phyloP scores from a whole-genome alignment of 2,113 vertebrate species.

The Ochotona princeps region DNA sequence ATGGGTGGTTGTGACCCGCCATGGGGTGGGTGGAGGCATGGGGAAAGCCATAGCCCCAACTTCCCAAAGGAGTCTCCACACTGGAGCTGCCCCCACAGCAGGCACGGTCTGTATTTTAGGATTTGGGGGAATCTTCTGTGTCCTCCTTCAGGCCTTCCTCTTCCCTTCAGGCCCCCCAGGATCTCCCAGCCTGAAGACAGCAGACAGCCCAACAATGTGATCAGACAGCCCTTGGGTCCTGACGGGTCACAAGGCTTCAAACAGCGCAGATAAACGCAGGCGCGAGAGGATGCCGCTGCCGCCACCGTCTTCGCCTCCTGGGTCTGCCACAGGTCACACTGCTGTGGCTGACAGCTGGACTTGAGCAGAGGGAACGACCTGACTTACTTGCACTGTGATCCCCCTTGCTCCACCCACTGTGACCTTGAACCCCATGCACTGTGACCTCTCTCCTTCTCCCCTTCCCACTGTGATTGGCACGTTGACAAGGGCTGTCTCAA shows the following conservation, averaged over 20 bases:
- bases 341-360: conserved; percentile 84
- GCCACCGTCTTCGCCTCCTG: conserved; percentile 70
- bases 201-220: conserved; percentile 93
- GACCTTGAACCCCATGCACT: conserved; percentile 91
- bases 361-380: conserved; percentile 84
- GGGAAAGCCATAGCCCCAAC: neutral
- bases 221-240: conserved; percentile 94
- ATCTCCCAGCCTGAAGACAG: conserved; percentile 92
- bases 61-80: neutral
- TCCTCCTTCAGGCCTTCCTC: conserved; percentile 33
- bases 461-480: conserved; percentile 87
- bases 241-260: conserved; percentile 96
- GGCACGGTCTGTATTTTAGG: neutral
- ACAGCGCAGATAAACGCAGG: conserved; percentile 94
- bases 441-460: conserved; percentile 84
- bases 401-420: conserved; percentile 93
- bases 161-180: conserved; percentile 89
- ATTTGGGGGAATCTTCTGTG: neutral
- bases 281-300: conserved; percentile 64
- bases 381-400: conserved; percentile 89
- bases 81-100: neutral
- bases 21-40: neutral
- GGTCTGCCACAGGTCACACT: conserved; percentile 65
- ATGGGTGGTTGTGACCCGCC: neutral
- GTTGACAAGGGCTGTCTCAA: conserved; percentile 80